These are phyloP conservation scores for Remorina albescens DNA, from an alignment of 2,797 vertebrate species.

Conservation along the genomic window DNA sequence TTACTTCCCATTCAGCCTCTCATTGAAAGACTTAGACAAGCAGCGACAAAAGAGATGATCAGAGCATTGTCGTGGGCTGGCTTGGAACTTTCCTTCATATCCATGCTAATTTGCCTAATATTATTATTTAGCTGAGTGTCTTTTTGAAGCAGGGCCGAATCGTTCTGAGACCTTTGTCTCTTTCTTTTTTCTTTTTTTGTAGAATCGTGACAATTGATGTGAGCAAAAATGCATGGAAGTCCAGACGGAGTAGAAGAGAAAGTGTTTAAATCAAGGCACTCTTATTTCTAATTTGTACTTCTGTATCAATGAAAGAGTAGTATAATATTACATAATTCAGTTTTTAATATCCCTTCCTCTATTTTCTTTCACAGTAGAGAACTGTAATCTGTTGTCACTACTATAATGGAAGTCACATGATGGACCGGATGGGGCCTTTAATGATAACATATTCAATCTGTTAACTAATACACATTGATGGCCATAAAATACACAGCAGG, in stretches of 20 bases:
- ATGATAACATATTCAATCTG: neutral
- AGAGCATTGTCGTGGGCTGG: slow-evolving; percentile 71
- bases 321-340: neutral
- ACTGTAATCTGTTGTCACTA: neutral
- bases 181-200: too few relatives aligned
- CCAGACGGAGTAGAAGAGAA: neutral
- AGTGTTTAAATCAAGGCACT: neutral
- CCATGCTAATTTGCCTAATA: slow-evolving; percentile 79
- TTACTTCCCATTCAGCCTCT: slow-evolving; percentile 76
- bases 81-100: slow-evolving; percentile 73
- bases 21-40: slow-evolving; percentile 75
- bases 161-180: slow-evolving; percentile 49
- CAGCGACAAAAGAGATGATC: slow-evolving; percentile 77
- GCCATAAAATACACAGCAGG: neutral
- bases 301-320: too few relatives aligned
- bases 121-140: slow-evolving; percentile 74
- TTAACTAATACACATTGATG: neutral
- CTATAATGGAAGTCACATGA: neutral
- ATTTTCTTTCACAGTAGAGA: neutral
- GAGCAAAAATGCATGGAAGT: slow-evolving; percentile 28
- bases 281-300: neutral
- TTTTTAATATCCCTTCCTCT: neutral
- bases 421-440: neutral
- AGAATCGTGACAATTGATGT: slow-evolving; percentile 38
- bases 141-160: slow-evolving; percentile 40